Conservation (phyloP, 2,113 vertebrate genomes). For the Sorex fumeus region DNA sequence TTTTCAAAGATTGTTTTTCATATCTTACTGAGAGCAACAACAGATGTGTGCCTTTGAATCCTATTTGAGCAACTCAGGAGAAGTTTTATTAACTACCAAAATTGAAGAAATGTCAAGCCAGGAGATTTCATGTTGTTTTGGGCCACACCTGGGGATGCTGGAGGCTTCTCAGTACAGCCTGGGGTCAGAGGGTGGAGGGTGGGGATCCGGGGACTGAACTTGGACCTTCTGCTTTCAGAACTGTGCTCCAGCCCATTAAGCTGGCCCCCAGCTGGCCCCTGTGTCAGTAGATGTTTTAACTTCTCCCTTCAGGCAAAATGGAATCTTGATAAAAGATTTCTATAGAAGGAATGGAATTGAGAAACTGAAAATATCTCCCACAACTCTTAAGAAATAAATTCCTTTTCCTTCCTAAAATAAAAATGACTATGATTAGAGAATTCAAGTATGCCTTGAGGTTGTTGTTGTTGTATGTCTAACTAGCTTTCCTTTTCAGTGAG, state of each 20-base stretch:
- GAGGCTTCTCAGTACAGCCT: no score
- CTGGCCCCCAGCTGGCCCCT: no score
- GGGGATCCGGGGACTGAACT: no score
- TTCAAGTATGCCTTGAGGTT: background rate
- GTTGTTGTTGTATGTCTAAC: background rate
- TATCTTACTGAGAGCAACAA: background rate
- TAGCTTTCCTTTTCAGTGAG: constrained; percentile 38
- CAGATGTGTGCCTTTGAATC: background rate
- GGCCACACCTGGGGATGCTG: no score
- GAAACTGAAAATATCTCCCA: background rate
- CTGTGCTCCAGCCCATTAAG: no score
- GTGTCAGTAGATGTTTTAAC: background rate
- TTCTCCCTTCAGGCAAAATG: constrained; percentile 43
- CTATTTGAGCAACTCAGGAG: constrained; percentile 40
- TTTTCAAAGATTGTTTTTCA: constrained; percentile 11
- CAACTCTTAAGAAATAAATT: background rate
- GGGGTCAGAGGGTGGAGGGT: no score
- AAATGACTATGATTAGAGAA: background rate
- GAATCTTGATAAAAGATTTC: background rate
- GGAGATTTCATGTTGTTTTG: no score
- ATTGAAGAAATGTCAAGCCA: background rate
- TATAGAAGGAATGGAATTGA: constrained; percentile 15
- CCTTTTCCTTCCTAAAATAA: constrained; percentile 38
- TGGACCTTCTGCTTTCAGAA: no score
- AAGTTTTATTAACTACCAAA: constrained; percentile 64